phyloP scores from a whole-genome alignment of 2,888 invertebrate genomes.

The Blastobasis adustella region DNA sequence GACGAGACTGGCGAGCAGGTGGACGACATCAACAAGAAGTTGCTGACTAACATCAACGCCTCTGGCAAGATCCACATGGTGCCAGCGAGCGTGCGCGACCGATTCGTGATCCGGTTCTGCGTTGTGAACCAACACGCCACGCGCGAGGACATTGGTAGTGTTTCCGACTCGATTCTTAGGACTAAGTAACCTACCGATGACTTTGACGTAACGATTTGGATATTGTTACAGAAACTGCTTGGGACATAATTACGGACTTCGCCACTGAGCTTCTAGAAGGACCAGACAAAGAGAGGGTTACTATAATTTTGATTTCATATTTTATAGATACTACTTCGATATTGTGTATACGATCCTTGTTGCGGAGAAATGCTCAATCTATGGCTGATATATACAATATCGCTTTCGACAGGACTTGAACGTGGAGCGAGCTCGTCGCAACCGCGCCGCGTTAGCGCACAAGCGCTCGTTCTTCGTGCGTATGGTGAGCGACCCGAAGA shows the following conservation, averaged over 20 bases:
- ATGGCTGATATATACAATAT: no score
- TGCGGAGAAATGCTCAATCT: background rate
- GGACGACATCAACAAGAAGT: constrained; percentile 88
- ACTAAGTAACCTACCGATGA: background rate
- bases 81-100: constrained; percentile 91
- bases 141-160: constrained; percentile 84
- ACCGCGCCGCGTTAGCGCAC: constrained; percentile 88
- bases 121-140: constrained; percentile 93
- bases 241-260: constrained; percentile 88
- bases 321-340: no score
- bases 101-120: constrained; percentile 95
- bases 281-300: constrained; percentile 76
- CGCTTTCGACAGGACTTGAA: constrained; percentile 77
- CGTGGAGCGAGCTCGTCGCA: constrained; percentile 82
- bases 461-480: constrained; percentile 97
- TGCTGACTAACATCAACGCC: constrained; percentile 93
- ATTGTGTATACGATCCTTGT: no score
- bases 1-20: constrained; percentile 52
- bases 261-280: constrained; percentile 87
- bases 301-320: no score
- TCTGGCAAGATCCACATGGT: constrained; percentile 98
- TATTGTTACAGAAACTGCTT: constrained; percentile 81
- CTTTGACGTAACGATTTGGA: background rate
- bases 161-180: no score
- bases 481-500: constrained; percentile 98